These are phyloP conservation scores for Lymantria dispar DNA, from an alignment of 2,888 invertebrate species.

Conservation along the genomic window DNA sequence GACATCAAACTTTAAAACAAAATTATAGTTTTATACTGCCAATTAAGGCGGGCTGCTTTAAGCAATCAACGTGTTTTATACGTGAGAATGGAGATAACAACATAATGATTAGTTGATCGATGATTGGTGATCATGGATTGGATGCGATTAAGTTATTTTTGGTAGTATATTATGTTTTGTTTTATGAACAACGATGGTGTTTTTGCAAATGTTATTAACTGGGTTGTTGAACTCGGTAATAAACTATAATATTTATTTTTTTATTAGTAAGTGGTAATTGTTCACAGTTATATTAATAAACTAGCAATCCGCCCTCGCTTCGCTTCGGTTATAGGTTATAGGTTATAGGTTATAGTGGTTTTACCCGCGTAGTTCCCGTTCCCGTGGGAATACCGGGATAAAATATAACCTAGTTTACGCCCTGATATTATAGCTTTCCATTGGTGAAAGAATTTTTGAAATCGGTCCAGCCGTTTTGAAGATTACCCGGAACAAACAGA, in stretches of 20 bases:
- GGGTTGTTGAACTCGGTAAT: not conserved
- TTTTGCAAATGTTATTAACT: not conserved
- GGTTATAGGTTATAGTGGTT: too few species aligned
- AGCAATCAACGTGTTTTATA: conserved; percentile 30
- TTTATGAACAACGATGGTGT: not conserved
- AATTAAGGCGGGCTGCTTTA: conserved; percentile 31
- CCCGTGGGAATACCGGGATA: too few species aligned
- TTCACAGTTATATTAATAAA: too few species aligned
- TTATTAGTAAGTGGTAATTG: not conserved
- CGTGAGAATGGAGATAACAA: conserved; percentile 34
- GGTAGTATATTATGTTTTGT: conserved; percentile 3
- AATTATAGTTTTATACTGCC: conserved; percentile 29
- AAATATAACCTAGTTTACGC: too few species aligned
- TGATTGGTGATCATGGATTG: conserved; percentile 15
- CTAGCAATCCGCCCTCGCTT: too few species aligned
- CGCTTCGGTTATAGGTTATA: too few species aligned
- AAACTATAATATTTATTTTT: not conserved
- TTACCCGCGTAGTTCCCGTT: too few species aligned
- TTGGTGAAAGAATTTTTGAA: too few species aligned
- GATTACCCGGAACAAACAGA: too few species aligned
- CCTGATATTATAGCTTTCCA: too few species aligned
- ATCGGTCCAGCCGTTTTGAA: too few species aligned
- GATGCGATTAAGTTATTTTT: conserved; percentile 19
- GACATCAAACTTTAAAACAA: conserved; percentile 9
- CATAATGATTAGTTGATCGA: conserved; percentile 26